Percentiles rank a stretch among this genome's conserved stretches.
Conservation (phyloP, 2,888 invertebrate genomes). For the Plagodis pulveraria region DNA sequence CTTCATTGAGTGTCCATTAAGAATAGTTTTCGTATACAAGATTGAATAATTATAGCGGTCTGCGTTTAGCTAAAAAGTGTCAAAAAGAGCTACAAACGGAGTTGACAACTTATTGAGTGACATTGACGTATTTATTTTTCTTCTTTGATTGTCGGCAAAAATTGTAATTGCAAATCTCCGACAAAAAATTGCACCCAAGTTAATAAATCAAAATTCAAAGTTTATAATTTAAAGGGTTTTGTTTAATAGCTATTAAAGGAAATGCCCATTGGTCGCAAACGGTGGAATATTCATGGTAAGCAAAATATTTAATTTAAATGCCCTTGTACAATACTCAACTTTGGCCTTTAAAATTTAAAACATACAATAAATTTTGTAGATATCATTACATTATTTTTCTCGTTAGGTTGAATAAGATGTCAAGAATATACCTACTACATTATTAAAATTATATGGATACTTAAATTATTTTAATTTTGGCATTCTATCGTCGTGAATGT, state of each 20-base stretch:
- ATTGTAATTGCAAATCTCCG: not conserved
- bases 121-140: constrained; percentile 12
- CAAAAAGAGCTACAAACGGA: no score
- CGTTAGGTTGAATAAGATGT: no score
- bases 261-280: constrained; percentile 88
- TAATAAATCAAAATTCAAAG: not conserved
- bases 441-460: no score
- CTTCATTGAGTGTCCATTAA: no score
- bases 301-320: constrained; percentile 27
- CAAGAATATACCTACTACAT: no score
- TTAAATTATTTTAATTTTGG: no score
- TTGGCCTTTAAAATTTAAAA: not conserved
- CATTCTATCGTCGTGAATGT: no score
- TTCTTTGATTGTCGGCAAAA: constrained; percentile 1
- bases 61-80: not conserved
- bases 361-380: not conserved
- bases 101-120: not conserved
- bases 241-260: constrained; percentile 38
- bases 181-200: no score
- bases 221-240: constrained; percentile 24
- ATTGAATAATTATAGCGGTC: not conserved
- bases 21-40: no score
- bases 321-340: constrained; percentile 15
- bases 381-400: not conserved
- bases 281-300: constrained; percentile 91